Conservation (phyloP, 2,113 vertebrate species). For the Herpetotheres cachinnans region DNA sequence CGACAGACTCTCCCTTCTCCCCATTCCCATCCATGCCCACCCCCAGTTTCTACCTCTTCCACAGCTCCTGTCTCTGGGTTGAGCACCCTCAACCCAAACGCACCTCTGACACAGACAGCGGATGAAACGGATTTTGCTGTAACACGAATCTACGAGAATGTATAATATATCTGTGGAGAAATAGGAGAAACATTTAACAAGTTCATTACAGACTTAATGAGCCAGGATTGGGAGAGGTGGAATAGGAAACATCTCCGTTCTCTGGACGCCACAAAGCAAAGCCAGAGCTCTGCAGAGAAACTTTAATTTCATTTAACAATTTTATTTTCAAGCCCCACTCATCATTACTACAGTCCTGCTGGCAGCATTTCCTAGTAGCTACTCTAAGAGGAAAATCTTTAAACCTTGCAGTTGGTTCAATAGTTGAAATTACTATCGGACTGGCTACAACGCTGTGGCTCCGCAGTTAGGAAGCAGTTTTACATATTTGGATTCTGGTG, state of each 20-base stretch:
- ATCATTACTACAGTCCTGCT: background rate
- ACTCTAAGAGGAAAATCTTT: background rate
- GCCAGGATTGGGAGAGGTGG: background rate
- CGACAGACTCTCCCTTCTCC: background rate
- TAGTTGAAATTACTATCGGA: background rate
- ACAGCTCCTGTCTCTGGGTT: background rate
- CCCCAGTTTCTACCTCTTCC: background rate
- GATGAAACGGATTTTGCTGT: background rate
- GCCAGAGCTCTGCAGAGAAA: background rate
- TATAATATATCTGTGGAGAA: background rate
- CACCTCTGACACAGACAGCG: accelerated
- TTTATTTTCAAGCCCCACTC: background rate
- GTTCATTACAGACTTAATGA: background rate
- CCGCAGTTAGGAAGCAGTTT: background rate
- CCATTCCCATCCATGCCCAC: background rate
- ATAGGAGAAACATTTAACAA: background rate
- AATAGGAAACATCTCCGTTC: background rate
- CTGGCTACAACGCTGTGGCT: background rate
- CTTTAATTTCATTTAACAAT: background rate
- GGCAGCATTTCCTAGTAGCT: background rate
- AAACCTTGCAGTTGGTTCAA: background rate
- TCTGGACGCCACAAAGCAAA: background rate
- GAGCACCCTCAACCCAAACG: background rate
- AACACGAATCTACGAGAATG: background rate
- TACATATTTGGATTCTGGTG: background rate